Conservation (phyloP, 2,113 vertebrate species). For the Pyrgilauda ruficollis region DNA sequence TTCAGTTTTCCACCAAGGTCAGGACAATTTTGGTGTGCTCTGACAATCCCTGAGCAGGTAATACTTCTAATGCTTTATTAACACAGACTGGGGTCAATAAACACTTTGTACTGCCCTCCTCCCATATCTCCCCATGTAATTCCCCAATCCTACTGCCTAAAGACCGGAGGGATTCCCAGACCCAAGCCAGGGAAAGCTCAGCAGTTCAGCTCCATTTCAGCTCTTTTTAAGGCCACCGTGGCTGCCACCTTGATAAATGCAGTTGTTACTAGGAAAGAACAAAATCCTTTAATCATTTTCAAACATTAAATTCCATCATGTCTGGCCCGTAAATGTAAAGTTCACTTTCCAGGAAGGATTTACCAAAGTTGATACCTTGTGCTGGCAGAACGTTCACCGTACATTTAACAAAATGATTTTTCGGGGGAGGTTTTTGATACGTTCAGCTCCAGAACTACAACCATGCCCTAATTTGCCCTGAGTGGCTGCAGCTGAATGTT, state of each 20-base stretch:
- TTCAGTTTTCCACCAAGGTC: slow-evolving; percentile 10
- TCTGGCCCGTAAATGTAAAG: slow-evolving; percentile 66
- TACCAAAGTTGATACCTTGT: slow-evolving; percentile 55
- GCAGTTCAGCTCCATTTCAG: slow-evolving; percentile 44
- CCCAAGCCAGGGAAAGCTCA: not conserved
- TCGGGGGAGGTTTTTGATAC: not conserved
- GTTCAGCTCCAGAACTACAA: not conserved
- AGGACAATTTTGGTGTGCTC: not conserved
- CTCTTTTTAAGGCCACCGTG: slow-evolving; percentile 52
- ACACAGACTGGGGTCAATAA: slow-evolving; percentile 59
- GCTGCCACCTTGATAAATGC: slow-evolving; percentile 67
- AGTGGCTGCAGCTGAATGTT: not conserved
- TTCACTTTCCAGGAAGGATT: slow-evolving; percentile 71
- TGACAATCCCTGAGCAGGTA: slow-evolving; percentile 43
- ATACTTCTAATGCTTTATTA: slow-evolving; percentile 48
- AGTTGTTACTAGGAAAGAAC: slow-evolving; percentile 68
- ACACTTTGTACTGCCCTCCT: slow-evolving; percentile 54
- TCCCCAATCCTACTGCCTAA: slow-evolving; percentile 29
- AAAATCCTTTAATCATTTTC: slow-evolving; percentile 71
- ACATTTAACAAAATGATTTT: slow-evolving; percentile 25
- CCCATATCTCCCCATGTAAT: not conserved
- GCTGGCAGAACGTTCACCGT: not conserved
- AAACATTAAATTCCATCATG: slow-evolving; percentile 66
- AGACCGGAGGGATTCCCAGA: slow-evolving; percentile 46
- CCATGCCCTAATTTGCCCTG: not conserved